phyloP scores from a whole-genome alignment of 2,888 invertebrate genomes.

The Chymomyza amoena region DNA sequence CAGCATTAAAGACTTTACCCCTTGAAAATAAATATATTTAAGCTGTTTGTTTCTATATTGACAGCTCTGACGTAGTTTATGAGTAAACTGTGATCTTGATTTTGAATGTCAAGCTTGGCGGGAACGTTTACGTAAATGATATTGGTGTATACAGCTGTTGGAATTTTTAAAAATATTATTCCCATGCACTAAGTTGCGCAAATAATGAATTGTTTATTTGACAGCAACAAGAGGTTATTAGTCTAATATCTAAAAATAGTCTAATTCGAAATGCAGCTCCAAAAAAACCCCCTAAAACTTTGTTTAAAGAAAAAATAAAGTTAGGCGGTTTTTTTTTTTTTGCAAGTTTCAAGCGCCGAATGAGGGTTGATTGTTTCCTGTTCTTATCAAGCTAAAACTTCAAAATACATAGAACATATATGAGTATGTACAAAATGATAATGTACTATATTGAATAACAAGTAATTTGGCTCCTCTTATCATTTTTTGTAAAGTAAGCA shows the following conservation, averaged over 20 bases:
- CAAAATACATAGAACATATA: not conserved
- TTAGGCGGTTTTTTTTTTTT: too few relatives aligned
- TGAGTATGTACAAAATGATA: not conserved
- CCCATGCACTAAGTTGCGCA: not conserved
- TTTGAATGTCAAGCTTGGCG: not conserved
- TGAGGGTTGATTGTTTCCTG: constrained; percentile 20
- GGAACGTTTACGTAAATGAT: not conserved
- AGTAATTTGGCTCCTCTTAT: not conserved
- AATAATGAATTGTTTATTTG: not conserved
- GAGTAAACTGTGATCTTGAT: not conserved
- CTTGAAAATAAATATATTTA: not conserved
- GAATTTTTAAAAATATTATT: not conserved
- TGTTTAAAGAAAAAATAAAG: too few relatives aligned
- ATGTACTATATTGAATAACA: too few relatives aligned
- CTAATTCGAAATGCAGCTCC: too few relatives aligned
- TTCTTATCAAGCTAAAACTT: not conserved
- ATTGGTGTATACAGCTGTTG: not conserved
- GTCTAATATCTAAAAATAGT: not conserved
- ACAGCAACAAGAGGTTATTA: not conserved
- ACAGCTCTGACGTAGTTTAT: not conserved
- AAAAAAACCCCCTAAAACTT: too few relatives aligned
- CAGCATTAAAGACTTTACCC: not conserved
- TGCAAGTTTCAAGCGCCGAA: constrained; percentile 6
- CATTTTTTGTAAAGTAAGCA: not conserved
- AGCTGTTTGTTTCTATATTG: not conserved